Conservation (phyloP, 2,888 invertebrate species). For the Dasysyrphus albostriatus region DNA sequence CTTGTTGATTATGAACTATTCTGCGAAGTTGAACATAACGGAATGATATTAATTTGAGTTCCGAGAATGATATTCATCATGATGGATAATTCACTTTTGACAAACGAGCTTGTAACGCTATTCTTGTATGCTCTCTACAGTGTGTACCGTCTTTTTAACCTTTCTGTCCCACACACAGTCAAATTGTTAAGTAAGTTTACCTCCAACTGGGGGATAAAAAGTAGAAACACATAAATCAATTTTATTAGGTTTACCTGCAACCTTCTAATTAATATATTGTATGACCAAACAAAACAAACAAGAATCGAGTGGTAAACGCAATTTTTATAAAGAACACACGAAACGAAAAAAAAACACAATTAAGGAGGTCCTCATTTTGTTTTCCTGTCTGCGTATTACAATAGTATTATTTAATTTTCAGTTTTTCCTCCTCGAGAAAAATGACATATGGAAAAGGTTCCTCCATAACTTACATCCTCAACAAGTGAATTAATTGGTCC, state of each 20-base stretch:
- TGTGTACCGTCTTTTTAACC: not conserved
- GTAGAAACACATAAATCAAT: slow-evolving; percentile 56
- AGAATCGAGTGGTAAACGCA: slow-evolving; percentile 40
- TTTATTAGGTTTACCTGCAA: slow-evolving; percentile 34
- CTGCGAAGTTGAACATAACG: not conserved
- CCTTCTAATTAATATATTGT: slow-evolving; percentile 65
- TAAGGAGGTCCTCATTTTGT: not conserved
- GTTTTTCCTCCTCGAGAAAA: not conserved
- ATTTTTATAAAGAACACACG: slow-evolving; percentile 34
- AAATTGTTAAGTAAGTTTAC: not conserved
- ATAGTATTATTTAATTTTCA: not conserved
- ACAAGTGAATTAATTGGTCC: slow-evolving; percentile 28
- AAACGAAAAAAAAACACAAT: not conserved
- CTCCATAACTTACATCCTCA: not conserved
- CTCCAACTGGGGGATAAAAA: too few relatives aligned
- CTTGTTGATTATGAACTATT: slow-evolving; percentile 2
- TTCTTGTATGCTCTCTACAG: not conserved
- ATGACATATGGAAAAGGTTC: slow-evolving; percentile 10
- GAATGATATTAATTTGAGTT: slow-evolving; percentile 26
- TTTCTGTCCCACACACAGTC: not conserved
- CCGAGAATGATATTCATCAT: slow-evolving; percentile 57
- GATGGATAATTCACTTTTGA: slow-evolving; percentile 64
- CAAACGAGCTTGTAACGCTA: slow-evolving; percentile 45
- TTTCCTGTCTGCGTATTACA: not conserved
- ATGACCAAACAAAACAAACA: slow-evolving; percentile 39